Evolutionary conservation across 2,797 vertebrate species (phyloP).

Genomic region (Myoxocephalus aenaeus): DNA sequence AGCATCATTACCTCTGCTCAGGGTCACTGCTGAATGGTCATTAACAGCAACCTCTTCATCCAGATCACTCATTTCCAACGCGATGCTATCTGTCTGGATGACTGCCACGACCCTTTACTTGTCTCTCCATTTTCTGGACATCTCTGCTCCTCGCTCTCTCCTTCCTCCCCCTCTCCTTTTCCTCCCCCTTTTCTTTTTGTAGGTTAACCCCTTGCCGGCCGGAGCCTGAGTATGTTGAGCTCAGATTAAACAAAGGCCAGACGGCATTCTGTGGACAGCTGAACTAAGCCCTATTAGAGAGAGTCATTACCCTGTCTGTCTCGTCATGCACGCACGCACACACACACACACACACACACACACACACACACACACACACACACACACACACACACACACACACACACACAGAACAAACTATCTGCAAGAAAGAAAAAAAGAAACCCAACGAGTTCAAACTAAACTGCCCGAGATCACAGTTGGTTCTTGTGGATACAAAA

Average conservation of each 20-base stretch:
- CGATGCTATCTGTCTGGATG: conserved; percentile 47
- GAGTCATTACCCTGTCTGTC: conserved; percentile 64
- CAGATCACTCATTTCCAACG: conserved; percentile 37
- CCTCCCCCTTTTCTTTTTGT: conserved; percentile 29
- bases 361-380: conserved; percentile 13
- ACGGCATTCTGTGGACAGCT: conserved; percentile 61
- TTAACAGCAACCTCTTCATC: conserved; percentile 49
- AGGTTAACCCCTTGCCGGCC: conserved; percentile 58
- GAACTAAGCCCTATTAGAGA: conserved; percentile 66
- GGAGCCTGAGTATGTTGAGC: conserved; percentile 19
- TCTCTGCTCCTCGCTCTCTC: neutral
- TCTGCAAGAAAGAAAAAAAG: conserved; percentile 1
- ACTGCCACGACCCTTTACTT: conserved; percentile 16
- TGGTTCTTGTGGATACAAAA: neutral
- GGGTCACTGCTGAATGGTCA: conserved; percentile 60
- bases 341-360: conserved; percentile 25
- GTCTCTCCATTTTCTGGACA: conserved; percentile 29
- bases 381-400: conserved; percentile 7
- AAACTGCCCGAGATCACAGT: conserved; percentile 6
- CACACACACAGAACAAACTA: conserved; percentile 33
- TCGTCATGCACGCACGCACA: conserved; percentile 12
- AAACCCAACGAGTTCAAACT: neutral
- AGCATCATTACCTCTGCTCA: conserved; percentile 64
- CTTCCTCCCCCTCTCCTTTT: neutral
- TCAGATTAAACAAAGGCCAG: conserved; percentile 64